Conservation (phyloP, 2,888 invertebrate species). For the Seira musarum region DNA sequence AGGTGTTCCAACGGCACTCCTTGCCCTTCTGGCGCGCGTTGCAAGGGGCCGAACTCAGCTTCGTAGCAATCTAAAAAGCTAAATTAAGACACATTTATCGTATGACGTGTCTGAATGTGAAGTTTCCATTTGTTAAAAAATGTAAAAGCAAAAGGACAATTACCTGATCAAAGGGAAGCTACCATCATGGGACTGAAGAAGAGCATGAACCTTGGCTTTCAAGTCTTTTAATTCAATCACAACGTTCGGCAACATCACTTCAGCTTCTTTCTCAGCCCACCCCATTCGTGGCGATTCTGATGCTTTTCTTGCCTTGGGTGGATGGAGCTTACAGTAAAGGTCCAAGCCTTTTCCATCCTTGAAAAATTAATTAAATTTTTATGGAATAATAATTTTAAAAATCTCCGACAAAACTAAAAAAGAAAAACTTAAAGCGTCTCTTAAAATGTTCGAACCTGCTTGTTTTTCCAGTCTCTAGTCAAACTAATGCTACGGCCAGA, state of each 20-base stretch:
- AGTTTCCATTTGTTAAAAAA: slow-evolving; percentile 1
- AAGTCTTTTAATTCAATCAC: slow-evolving; percentile 78
- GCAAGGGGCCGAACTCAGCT: slow-evolving; percentile 79
- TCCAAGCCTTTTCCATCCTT: slow-evolving; percentile 62
- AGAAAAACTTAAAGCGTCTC: no score
- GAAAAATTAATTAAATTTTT: no score
- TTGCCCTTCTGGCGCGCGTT: slow-evolving; percentile 74
- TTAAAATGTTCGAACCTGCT: no score
- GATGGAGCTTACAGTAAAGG: slow-evolving; percentile 63
- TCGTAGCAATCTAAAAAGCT: slow-evolving; percentile 89
- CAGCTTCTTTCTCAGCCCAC: slow-evolving; percentile 83
- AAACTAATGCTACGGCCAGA: slow-evolving; percentile 63
- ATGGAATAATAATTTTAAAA: no score
- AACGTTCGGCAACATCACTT: slow-evolving; percentile 77
- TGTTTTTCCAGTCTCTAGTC: slow-evolving; percentile 57
- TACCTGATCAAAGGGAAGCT: slow-evolving; percentile 86
- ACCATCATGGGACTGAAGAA: slow-evolving; percentile 84
- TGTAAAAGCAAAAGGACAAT: slow-evolving; percentile 55
- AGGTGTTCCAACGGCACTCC: slow-evolving; percentile 93
- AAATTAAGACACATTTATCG: no score
- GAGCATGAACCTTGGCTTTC: slow-evolving; percentile 78
- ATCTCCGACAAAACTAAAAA: no score
- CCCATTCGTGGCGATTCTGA: slow-evolving; percentile 74
- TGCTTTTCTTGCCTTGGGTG: slow-evolving; percentile 43
- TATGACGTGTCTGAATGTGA: slow-evolving; percentile 28